Percentiles rank a stretch among this genome's conserved stretches.
These are phyloP conservation scores for Thamnophis elegans DNA, from an alignment of 2,797 vertebrate genomes.

Conservation along the genomic window DNA sequence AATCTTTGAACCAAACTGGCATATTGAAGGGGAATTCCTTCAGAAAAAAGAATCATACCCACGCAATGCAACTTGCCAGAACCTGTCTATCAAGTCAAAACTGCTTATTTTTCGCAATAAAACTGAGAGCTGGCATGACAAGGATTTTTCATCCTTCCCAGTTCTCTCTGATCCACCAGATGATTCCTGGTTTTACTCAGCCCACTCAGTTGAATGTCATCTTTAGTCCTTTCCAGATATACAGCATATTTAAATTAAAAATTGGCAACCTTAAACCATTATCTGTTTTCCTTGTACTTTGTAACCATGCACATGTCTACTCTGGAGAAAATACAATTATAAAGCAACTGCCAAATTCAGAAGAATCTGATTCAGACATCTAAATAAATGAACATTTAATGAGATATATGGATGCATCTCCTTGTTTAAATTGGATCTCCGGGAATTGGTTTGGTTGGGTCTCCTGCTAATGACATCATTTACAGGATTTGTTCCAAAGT, in stretches of 20 bases:
- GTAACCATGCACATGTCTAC: background rate
- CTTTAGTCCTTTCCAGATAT: background rate
- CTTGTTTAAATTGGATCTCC: slow-evolving; percentile 6
- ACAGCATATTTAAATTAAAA: background rate
- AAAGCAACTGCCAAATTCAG: background rate
- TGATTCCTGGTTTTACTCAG: background rate
- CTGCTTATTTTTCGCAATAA: background rate
- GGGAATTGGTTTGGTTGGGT: slow-evolving; percentile 39
- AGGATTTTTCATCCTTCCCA: background rate
- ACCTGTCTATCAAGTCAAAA: background rate
- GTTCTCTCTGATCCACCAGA: background rate
- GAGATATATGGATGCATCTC: slow-evolving; percentile 3
- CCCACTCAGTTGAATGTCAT: background rate
- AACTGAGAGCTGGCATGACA: background rate
- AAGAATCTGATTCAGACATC: background rate
- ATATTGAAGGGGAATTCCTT: background rate
- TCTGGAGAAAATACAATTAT: slow-evolving; percentile 8
- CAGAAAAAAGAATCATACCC: background rate
- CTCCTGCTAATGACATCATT: slow-evolving; percentile 40
- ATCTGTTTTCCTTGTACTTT: background rate
- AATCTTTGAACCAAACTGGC: background rate
- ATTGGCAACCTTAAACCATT: background rate
- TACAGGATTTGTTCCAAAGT: slow-evolving; percentile 43
- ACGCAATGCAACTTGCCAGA: background rate
- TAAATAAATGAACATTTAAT: slow-evolving; percentile 10